Evolutionary conservation across 2,113 vertebrate genomes (phyloP), one percentile per base, ranked within the genome.

Genomic region (Cephalophus harveyi): DNA sequence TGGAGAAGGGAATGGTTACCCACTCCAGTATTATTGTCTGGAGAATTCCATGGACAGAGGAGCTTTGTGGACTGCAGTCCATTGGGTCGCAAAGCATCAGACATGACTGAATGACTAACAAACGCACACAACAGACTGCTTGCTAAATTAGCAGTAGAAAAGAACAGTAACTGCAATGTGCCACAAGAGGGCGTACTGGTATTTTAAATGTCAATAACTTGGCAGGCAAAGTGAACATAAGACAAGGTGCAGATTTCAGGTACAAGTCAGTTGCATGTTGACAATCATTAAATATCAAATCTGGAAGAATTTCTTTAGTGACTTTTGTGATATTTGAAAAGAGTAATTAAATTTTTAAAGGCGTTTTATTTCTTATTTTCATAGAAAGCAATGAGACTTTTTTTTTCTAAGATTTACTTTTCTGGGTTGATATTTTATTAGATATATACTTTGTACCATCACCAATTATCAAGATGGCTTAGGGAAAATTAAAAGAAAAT

Each of bases 121-220:
- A 2, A 76, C 1, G 23, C 23, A 43, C 71, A 14, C 71, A 14
- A 7, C 71, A 7, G 16, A 62, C 28, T 16, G 28, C 60, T 30
- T 13, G 71, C 16, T 36, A 60, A 71, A n/a, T 67, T 54, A n/a
- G 27, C 5, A n/a, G 23, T 50, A 33, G 27, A 91, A 87, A 81
- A 94, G 60, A 57, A 71, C 74, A 96, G 79, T 97, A 86, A 86
- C 67, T 71, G 13, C 1, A 86, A 50, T 2, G 0, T 0, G 60
- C 91, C 98, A 90, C 97, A 60, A 95, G 98, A 91, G 97, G 98
- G 98, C 54, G 30, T 0, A 1, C 78, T 82, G 19, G 82, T 92
- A 97, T 92, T 94, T 92, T 52, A 82, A 95, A 96, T 92, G 55
- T 81, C 46, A 54, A 2, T 57, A 60, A 91, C 16, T 59, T 52